Evolutionary conservation across 2,113 vertebrate species (phyloP), one percentile per base, ranked within the genome.

Genomic region (Pterocles gutturalis): DNA sequence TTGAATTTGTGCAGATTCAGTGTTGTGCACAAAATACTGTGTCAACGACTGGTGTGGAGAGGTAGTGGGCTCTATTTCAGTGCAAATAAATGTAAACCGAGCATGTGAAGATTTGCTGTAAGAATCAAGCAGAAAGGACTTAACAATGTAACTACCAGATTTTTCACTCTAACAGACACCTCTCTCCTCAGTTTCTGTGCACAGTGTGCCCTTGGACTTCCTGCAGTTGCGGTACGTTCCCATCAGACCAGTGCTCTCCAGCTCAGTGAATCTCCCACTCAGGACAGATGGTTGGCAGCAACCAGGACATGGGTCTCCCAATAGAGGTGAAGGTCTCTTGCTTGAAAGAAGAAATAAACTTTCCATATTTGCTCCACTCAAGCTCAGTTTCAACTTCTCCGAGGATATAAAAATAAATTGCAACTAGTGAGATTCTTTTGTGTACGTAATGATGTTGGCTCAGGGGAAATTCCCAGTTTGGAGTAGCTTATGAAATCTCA

Each of bases 11-110:
- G 83, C 71, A 90, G 67, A 79, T 88, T 92, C 73, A 89, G 25
- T 90, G 71, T 61, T 48, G 73, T 3, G 18, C 51, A 69, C 64
- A 60, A 87, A 92, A 81, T 12, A 55, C 6, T 79, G 43, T 88
- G 43, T 66, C 87, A 58, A n/a, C 61, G 67, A 48, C 36, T 58
- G 46, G 51, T 87, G 66, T 89, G 76, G 90, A 86, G 95, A 96
- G 89, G 94, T 94, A 96, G 91, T 1, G 13, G 76, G 90, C 89
- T 83, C 62, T 49, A 58, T 92, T 93, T 95, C 87, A 95, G 94
- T 97, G 87, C 82, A 96, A 96, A 93, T 90, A 87, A 87, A 80
- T 49, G 54, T 96, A 96, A 96, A 95, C 80, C 45, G 57, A 78
- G 38, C 33, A 28, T 69, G 53, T 72, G 53, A 89, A 87, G 43